These are phyloP conservation scores for Schizotus pectinicornis DNA, from an alignment of 2,888 invertebrate species.

Conservation along the genomic window DNA sequence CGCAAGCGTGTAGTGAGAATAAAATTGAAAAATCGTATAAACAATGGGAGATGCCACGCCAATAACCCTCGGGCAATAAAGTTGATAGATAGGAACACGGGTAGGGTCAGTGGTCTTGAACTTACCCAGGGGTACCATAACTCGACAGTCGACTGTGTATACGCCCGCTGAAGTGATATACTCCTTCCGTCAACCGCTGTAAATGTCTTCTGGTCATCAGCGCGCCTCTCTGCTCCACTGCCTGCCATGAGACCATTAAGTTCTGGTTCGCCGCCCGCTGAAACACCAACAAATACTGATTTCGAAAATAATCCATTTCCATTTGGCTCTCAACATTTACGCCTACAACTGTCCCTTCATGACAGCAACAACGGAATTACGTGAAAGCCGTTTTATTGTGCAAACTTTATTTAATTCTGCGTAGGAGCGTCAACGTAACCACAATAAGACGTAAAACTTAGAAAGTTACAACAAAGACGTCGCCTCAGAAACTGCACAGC, in stretches of 20 bases:
- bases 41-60: slow-evolving; percentile 57
- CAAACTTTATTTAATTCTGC: slow-evolving; percentile 13
- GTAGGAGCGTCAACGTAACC: slow-evolving; percentile 7
- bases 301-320: slow-evolving; percentile 33
- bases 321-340: slow-evolving; percentile 30
- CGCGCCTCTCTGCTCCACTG: slow-evolving; percentile 38
- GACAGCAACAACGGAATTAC: slow-evolving; percentile 17
- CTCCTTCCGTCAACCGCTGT: slow-evolving; percentile 58
- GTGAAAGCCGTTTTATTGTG: slow-evolving; percentile 26
- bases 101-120: slow-evolving; percentile 54
- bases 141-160: slow-evolving; percentile 45
- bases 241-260: slow-evolving; percentile 35
- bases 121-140: slow-evolving; percentile 58
- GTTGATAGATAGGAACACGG: slow-evolving; percentile 56
- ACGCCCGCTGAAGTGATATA: slow-evolving; percentile 55
- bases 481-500: too few species aligned
- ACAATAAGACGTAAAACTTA: too few species aligned
- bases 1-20: slow-evolving; percentile 36
- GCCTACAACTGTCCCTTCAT: slow-evolving; percentile 23
- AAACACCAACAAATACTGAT: slow-evolving; percentile 28
- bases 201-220: slow-evolving; percentile 58
- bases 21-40: slow-evolving; percentile 55
- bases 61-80: slow-evolving; percentile 54
- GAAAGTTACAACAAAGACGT: too few species aligned
- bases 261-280: slow-evolving; percentile 37